These are phyloP conservation scores for Azorinus chamasolen DNA, from an alignment of 2,888 invertebrate species.

Conservation along the genomic window DNA sequence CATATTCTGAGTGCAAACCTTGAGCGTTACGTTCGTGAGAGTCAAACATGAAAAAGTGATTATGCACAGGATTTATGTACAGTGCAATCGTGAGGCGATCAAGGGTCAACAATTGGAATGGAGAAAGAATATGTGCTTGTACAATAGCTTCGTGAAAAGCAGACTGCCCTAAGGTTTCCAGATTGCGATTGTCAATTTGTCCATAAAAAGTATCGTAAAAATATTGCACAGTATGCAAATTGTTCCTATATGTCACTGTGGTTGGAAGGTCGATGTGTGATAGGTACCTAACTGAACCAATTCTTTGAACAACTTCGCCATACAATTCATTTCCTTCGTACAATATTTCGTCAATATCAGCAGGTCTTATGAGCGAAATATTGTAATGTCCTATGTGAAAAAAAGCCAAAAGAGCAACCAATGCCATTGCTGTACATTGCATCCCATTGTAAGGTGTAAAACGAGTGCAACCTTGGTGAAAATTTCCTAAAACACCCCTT, in stretches of 20 bases:
- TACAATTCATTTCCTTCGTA: constrained; percentile 8
- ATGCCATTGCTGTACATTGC: constrained; percentile 37
- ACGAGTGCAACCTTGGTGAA: constrained; percentile 14
- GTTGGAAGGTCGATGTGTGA: constrained; percentile 8
- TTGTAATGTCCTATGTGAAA: background rate
- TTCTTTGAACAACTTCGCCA: background rate
- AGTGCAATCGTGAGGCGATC: background rate
- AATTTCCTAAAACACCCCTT: constrained; percentile 16
- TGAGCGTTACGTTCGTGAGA: background rate
- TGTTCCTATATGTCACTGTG: background rate
- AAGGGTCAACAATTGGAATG: constrained; percentile 8
- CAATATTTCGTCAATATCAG: constrained; percentile 18
- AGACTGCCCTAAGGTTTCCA: constrained; percentile 3
- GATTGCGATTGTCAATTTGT: constrained; percentile 6
- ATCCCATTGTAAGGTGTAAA: constrained; percentile 25
- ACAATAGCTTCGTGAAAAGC: constrained; percentile 7
- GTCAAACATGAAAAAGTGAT: background rate
- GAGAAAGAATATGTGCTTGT: constrained; percentile 1
- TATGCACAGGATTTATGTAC: background rate
- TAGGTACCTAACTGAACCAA: background rate
- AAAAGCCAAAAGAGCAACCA: constrained; percentile 18
- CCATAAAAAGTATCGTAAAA: constrained; percentile 29
- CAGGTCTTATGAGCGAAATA: background rate
- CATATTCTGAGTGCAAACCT: background rate
- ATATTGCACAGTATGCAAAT: background rate